These are phyloP conservation scores for Rhea americana DNA, from an alignment of 2,113 vertebrate species.

Conservation along the genomic window DNA sequence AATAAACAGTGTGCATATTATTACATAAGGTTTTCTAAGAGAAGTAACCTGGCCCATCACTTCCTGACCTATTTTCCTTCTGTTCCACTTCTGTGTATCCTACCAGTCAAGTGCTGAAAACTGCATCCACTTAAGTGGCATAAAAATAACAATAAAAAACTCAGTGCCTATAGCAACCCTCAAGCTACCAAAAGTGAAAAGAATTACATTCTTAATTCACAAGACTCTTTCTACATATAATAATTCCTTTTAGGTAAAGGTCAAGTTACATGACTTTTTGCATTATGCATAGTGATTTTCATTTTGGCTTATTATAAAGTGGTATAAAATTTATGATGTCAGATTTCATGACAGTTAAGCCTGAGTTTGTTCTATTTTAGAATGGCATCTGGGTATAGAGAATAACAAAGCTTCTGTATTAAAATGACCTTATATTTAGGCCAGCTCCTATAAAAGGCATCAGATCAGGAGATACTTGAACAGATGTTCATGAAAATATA, in stretches of 20 bases:
- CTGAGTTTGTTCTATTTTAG: constrained; percentile 53
- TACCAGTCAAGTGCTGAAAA: constrained; percentile 19
- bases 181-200: constrained; percentile 39
- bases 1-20: background rate
- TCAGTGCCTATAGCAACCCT: constrained; percentile 46
- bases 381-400: constrained; percentile 35
- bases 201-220: constrained; percentile 58
- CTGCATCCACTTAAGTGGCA: constrained; percentile 11
- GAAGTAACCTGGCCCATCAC: background rate
- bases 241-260: constrained; percentile 64
- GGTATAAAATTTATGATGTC: constrained; percentile 56
- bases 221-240: constrained; percentile 50
- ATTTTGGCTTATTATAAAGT: constrained; percentile 65
- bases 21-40: background rate
- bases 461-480: background rate
- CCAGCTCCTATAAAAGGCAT: background rate
- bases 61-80: constrained; percentile 39
- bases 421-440: constrained; percentile 26
- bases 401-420: constrained; percentile 34
- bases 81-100: background rate
- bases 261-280: constrained; percentile 61
- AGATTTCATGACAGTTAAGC: constrained; percentile 63
- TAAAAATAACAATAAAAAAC: constrained; percentile 62
- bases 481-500: constrained; percentile 32
- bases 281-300: constrained; percentile 67